Evolutionary conservation across 2,888 invertebrate genomes (phyloP), one percentile per base, ranked within the genome.

Genomic region (Xiphydria camelus): DNA sequence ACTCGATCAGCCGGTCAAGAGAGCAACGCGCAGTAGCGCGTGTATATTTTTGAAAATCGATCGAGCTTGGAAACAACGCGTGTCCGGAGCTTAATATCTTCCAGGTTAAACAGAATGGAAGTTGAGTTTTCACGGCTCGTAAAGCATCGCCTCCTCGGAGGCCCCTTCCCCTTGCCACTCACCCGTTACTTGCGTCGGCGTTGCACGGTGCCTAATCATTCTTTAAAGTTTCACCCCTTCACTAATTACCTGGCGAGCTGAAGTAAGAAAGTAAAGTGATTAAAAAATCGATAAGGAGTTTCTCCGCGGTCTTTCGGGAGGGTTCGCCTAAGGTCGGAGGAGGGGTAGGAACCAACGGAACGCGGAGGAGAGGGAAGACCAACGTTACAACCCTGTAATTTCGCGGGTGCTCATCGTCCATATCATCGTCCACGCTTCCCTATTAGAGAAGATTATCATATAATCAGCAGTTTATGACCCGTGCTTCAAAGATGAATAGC

Each of bases 171-270:
- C 23, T 15, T 32, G 25, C 10, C 25, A 22, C 37, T 34, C 22
- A n/a, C 53, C 49, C 47, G 43, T 46, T 48, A 49, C 40, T 47
- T 10, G 22, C 37, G 47, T 36, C 39, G 51, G 37, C 14, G 29
- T 38, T 31, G 45, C 26, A 38, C 51, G 51, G 48, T 49, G 56
- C 55, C 55, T 63, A 62, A 66, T 65, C 61, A 64, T 66, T 68
- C 61, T 63, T 63, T 50, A 57, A 64, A 66, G 57, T 66, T 68
- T 62, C 50, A 58, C 58, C 57, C 55, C 53, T 51, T 51, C 46
- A 53, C 58, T 65, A 66, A 70, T 68, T 65, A 66, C 58, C 55
- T 35, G 51, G 48, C 58, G 55, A 48, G 48, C 56, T 50, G 51
- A 47, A 46, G 56, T 33, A 45, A 46, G 23, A 49, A 57, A 52